Evolutionary conservation across 2,888 invertebrate genomes (phyloP).

Genomic region (Yponomeuta sedellus): DNA sequence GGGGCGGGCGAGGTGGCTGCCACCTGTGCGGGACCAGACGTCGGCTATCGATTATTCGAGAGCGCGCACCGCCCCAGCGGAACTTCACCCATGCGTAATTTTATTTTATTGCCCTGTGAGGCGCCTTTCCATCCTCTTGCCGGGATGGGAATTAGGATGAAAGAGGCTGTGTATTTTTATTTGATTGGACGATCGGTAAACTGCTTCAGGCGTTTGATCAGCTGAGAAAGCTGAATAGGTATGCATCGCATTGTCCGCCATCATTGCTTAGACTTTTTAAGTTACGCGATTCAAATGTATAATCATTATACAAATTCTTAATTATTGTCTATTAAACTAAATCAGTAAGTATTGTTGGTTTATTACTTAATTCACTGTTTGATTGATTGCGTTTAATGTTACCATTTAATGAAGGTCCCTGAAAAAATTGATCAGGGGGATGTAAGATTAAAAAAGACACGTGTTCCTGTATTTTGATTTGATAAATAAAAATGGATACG

Average conservation of each 20-base stretch:
- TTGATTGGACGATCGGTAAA: background rate
- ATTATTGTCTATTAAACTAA: no score
- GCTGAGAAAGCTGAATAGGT: background rate
- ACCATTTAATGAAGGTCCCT: no score
- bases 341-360: no score
- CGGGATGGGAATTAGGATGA: background rate
- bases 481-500: no score
- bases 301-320: no score
- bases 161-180: background rate
- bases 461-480: no score
- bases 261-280: no score
- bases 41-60: constrained; percentile 75
- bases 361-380: no score
- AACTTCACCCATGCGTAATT: constrained; percentile 8
- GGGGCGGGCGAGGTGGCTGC: constrained; percentile 30
- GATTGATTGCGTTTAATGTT: no score
- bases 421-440: no score
- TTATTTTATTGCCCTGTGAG: constrained; percentile 6
- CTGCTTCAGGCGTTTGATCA: background rate
- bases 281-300: no score
- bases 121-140: background rate
- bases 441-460: no score
- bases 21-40: constrained; percentile 50
- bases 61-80: constrained; percentile 35
- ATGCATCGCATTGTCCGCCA: background rate